A percentile compares a stretch with the other conserved stretches of the same genome.
Evolutionary conservation across 2,888 invertebrate genomes (phyloP).

Genomic region (Punctoribates punctum): DNA sequence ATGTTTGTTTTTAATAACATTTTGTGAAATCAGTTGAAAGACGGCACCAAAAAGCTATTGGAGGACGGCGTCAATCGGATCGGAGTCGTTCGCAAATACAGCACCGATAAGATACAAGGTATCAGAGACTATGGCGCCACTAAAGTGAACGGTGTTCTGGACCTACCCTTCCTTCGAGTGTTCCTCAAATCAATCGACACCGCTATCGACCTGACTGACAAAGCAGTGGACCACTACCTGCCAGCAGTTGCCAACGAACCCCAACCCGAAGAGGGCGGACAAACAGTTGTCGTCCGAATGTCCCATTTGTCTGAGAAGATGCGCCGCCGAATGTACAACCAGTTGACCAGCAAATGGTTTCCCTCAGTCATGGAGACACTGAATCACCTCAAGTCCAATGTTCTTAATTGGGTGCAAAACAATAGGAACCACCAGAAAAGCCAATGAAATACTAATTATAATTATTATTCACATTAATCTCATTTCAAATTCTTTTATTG

Average conservation of each 20-base stretch:
- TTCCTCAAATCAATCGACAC: constrained; percentile 38
- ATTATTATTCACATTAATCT: background rate
- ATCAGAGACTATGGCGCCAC: constrained; percentile 29
- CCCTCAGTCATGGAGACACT: background rate
- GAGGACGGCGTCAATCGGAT: background rate
- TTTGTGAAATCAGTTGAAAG: constrained; percentile 7
- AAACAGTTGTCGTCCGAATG: constrained; percentile 31
- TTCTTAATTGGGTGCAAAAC: background rate
- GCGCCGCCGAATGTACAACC: constrained; percentile 31
- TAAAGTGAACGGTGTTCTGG: constrained; percentile 35
- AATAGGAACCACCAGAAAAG: background rate
- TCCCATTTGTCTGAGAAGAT: constrained; percentile 32
- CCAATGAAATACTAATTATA: background rate
- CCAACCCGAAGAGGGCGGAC: background rate
- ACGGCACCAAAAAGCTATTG: constrained; percentile 14
- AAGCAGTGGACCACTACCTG: constrained; percentile 39
- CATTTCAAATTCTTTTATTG: background rate
- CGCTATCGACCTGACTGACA: constrained; percentile 36
- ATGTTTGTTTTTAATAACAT: background rate
- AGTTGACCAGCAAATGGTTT: constrained; percentile 22
- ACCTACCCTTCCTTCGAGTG: background rate
- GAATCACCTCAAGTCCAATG: background rate
- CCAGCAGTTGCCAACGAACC: constrained; percentile 16
- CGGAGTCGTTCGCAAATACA: constrained; percentile 25
- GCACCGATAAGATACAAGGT: constrained; percentile 28